Percentiles rank a stretch among this genome's conserved stretches.
Conservation (phyloP, 2,888 invertebrate species). For the Hoplodrina blanda region DNA sequence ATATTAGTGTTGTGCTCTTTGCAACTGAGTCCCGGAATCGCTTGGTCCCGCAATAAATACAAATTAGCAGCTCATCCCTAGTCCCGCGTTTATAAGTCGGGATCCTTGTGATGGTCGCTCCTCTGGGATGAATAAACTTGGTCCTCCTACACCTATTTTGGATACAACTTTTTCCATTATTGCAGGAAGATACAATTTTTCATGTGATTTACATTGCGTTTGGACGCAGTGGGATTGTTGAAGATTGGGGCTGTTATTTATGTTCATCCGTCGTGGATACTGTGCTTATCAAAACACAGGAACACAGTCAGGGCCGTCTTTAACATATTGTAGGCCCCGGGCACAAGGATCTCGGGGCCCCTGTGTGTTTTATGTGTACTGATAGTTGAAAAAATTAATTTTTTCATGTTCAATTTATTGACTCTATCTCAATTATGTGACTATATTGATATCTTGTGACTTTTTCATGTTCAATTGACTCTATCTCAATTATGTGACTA, state of each 20-base stretch:
- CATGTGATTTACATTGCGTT: slow-evolving; percentile 31
- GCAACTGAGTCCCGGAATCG: slow-evolving; percentile 44
- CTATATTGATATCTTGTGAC: no score
- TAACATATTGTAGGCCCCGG: no score
- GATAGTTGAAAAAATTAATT: no score
- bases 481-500: no score
- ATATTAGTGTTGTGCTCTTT: slow-evolving; percentile 46
- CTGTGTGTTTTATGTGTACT: no score
- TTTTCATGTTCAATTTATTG: no score
- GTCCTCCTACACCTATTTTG: slow-evolving; percentile 36
- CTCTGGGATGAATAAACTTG: slow-evolving; percentile 50
- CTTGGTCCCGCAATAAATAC: slow-evolving; percentile 65
- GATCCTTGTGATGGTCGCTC: slow-evolving; percentile 48
- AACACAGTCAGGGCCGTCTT: no score
- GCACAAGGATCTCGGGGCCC: no score
- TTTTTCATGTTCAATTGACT: no score
- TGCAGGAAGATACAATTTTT: slow-evolving; percentile 24
- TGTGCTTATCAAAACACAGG: slow-evolving; percentile 1
- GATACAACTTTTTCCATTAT: slow-evolving; percentile 44
- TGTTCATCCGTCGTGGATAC: not conserved
- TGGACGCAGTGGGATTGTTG: slow-evolving; percentile 19
- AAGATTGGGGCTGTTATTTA: slow-evolving; percentile 16
- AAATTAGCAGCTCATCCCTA: slow-evolving; percentile 64
- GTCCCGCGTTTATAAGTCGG: slow-evolving; percentile 56
- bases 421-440: no score